Base-by-base conservation (phyloP, 2,113 vertebrate genomes). In the Raja brachyura region DNA sequence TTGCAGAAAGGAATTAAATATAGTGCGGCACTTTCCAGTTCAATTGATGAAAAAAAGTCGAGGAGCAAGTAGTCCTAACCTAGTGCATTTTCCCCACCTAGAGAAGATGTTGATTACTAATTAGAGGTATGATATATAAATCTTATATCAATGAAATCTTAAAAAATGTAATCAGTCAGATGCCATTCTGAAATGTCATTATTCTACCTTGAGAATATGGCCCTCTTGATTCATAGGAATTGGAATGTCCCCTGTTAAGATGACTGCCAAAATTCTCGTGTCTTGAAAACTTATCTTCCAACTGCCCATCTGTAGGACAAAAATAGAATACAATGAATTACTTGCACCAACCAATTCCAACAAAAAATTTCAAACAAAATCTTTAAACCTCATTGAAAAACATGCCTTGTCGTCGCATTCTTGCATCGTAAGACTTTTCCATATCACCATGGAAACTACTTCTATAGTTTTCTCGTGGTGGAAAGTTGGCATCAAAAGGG, bases 151-250 rank as follows among this genome's bases (percentile, higher is more conserved):
- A 54, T 81, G 39, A 22, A 20, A 78, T 81, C 78, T 54, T 81
- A 54, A 22, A 48, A 81, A 22, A 56, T 56, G 1, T 63, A 85
- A n/a, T 61, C 9, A n/a, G 25, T 61, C 5, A n/a, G 5, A 86
- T 63, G 31, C 20, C 73, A 28, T 39, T 86, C 28, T 63, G 56
- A 10, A 86, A 14, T 68, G 9, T 68, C 16, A 39, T 9, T 48
- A 48, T 28, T 18, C 68, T 92, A 92, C 90, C 68, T 28, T 92
- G 90, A 92, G 66, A 92, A 48, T 13, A 63, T 48, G 68, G 68
- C 33, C 73, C 73, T 92, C 90, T 92, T 48, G 33, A 73, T 92
- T 92, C 90, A 74, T 73, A 73, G 9, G 66, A 92, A 92, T 33
- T 92, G 39, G 66, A 92, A 92, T 22, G 39, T 92, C 68, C 33